phyloP scores from a whole-genome alignment of 2,113 vertebrate genomes.

The Saimiri boliviensis region DNA sequence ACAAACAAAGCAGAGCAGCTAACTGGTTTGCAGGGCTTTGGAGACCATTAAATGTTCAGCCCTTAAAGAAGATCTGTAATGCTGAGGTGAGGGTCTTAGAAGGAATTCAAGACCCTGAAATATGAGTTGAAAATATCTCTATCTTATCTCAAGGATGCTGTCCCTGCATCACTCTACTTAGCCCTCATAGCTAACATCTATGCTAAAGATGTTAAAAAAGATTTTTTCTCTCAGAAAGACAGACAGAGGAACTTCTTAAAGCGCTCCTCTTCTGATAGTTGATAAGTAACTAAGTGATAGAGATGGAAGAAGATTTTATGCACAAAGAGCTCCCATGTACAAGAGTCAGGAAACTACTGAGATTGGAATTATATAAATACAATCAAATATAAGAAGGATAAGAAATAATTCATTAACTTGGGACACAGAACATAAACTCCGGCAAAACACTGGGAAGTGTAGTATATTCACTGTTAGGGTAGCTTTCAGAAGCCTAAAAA shows the following conservation, averaged over 20 bases:
- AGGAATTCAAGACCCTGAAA: background rate
- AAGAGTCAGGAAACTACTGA: background rate
- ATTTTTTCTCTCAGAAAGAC: too few relatives aligned
- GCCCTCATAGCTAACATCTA: background rate
- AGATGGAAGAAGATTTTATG: background rate
- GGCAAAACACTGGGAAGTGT: background rate
- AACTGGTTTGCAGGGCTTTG: background rate
- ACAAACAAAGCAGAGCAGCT: background rate
- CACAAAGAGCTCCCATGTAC: background rate
- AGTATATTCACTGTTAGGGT: too few relatives aligned
- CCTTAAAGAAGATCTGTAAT: background rate
- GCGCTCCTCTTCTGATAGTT: background rate
- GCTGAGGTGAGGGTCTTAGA: background rate
- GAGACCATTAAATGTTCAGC: background rate
- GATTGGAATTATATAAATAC: background rate
- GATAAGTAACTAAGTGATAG: background rate
- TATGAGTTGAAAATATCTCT: background rate
- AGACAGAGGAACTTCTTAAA: background rate
- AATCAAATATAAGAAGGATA: background rate
- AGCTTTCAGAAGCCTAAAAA: background rate
- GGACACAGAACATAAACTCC: background rate
- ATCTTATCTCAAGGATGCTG: background rate
- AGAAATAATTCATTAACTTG: background rate
- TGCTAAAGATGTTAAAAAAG: background rate
- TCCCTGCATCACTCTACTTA: background rate